Evolutionary conservation across 2,113 vertebrate genomes (phyloP).

Genomic region (Antigone vipio): DNA sequence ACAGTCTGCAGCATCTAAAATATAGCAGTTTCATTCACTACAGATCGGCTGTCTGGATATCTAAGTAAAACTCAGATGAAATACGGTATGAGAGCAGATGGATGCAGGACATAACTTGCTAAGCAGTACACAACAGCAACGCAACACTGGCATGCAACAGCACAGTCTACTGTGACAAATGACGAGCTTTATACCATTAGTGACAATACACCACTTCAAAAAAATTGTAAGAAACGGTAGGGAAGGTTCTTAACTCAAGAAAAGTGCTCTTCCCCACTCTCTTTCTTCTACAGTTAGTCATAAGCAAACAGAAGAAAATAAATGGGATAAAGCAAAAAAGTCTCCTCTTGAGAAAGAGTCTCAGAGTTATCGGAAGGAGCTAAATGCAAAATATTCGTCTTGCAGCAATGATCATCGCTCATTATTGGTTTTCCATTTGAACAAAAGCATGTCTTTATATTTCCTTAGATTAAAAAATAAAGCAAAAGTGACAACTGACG

Average conservation of each 20-base stretch:
- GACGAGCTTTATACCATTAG: background rate
- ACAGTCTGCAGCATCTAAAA: background rate
- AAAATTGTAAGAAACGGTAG: background rate
- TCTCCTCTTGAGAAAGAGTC: background rate
- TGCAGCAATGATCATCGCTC: background rate
- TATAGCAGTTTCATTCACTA: background rate
- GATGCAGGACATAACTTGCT: conserved; percentile 27
- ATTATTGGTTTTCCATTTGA: background rate
- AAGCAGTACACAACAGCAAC: conserved; percentile 14
- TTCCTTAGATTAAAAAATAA: background rate
- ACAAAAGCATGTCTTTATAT: background rate
- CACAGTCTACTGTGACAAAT: background rate
- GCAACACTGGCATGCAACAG: conserved; percentile 29
- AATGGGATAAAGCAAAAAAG: background rate
- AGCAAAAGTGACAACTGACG: background rate
- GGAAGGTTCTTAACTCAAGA: background rate
- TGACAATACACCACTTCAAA: background rate
- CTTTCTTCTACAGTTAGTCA: background rate
- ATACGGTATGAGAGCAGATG: conserved; percentile 6
- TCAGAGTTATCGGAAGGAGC: background rate
- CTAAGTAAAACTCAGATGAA: conserved; percentile 9
- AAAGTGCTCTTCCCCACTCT: background rate
- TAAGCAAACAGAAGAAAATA: background rate
- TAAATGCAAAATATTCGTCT: background rate
- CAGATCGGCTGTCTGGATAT: background rate